phyloP scores from a whole-genome alignment of 2,797 vertebrate genomes.

The Bovichtus diacanthus region DNA sequence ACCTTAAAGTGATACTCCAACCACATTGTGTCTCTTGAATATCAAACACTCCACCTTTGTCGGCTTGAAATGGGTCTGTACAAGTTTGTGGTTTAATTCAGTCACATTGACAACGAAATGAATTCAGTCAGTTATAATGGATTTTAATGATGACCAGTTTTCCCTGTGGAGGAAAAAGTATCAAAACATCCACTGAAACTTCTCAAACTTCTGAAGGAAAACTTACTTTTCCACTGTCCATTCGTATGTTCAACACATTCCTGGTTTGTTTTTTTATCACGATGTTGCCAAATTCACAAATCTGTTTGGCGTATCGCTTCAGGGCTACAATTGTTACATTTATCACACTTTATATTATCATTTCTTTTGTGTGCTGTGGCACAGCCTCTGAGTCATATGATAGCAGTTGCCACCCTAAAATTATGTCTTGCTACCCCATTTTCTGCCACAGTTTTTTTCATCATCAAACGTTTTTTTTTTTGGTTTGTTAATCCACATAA shows the following conservation, averaged over 20 bases:
- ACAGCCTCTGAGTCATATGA: slow-evolving; percentile 8
- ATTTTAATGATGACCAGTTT: background rate
- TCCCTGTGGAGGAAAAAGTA: background rate
- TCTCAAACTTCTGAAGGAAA: background rate
- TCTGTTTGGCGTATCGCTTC: background rate
- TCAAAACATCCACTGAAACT: background rate
- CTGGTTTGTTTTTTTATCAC: background rate
- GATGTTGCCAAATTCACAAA: background rate
- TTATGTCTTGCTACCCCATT: slow-evolving; percentile 3
- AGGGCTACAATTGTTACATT: background rate
- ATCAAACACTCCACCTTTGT: background rate
- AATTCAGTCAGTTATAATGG: background rate
- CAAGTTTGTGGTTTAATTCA: background rate
- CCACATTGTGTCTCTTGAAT: background rate
- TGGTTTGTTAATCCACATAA: slow-evolving; percentile 60
- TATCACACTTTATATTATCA: background rate
- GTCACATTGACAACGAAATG: background rate
- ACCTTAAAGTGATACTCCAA: slow-evolving; percentile 36
- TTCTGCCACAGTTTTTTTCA: slow-evolving; percentile 19
- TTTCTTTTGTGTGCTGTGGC: slow-evolving; percentile 15
- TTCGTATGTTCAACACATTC: background rate
- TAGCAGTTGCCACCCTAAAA: slow-evolving; percentile 21
- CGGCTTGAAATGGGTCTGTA: background rate
- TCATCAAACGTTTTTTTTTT: slow-evolving; percentile 39
- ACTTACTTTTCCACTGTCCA: background rate